Evolutionary conservation across 2,888 invertebrate genomes (phyloP).

Genomic region (Thereva unica): DNA sequence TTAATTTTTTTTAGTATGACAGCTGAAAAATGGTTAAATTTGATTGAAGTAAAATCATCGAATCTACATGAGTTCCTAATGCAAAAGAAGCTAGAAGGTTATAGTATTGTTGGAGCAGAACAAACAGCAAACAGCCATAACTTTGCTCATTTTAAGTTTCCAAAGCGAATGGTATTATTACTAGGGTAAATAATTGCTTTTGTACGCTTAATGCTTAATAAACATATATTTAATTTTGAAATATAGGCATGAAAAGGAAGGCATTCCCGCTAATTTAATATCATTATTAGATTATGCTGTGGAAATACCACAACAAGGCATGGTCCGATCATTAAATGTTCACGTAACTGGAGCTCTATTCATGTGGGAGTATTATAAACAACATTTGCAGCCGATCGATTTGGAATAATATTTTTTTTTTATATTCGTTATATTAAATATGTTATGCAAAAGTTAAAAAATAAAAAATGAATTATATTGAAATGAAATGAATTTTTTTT

Average conservation of each 20-base stretch:
- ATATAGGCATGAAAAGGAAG: conserved; percentile 86
- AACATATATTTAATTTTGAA: conserved; percentile 31
- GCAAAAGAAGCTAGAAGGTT: conserved; percentile 70
- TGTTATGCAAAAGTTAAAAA: no score
- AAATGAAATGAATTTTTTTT: no score
- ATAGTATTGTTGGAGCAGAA: conserved; percentile 83
- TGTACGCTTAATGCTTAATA: conserved; percentile 13
- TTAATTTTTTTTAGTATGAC: conserved; percentile 69
- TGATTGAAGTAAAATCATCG: conserved; percentile 73
- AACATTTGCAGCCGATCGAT: conserved; percentile 59
- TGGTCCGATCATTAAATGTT: conserved; percentile 87
- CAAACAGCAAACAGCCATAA: conserved; percentile 82
- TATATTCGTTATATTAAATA: no score
- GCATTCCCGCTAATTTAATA: conserved; percentile 84
- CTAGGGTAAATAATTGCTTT: conserved; percentile 69
- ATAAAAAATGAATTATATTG: no score
- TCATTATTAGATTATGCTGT: conserved; percentile 82
- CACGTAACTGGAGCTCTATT: conserved; percentile 93
- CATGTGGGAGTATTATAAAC: conserved; percentile 88
- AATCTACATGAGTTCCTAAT: conserved; percentile 72
- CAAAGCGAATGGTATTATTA: conserved; percentile 77
- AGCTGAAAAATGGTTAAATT: conserved; percentile 84
- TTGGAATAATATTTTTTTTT: no score
- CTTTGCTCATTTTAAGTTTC: conserved; percentile 74
- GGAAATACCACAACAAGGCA: conserved; percentile 90